Conservation (phyloP, 2,888 invertebrate species). For the Chromoteleia sp. region DNA sequence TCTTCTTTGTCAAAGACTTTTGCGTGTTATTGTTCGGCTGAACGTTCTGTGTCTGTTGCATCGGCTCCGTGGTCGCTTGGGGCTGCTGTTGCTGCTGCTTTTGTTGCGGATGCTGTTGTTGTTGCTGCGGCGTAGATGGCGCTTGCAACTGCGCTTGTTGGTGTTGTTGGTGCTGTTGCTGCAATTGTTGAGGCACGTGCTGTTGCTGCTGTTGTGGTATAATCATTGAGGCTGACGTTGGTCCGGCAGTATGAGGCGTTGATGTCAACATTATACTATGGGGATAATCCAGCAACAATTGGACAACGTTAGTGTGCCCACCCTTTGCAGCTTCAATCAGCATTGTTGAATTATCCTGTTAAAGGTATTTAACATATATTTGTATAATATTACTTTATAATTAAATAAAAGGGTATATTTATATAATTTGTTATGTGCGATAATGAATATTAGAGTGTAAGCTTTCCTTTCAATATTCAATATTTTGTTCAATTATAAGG, state of each 20-base stretch:
- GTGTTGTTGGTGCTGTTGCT: slow-evolving; percentile 34
- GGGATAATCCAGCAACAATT: slow-evolving; percentile 97
- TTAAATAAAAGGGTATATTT: too few species aligned
- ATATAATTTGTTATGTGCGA: too few species aligned
- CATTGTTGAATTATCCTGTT: slow-evolving; percentile 97
- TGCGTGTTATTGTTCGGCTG: too few species aligned
- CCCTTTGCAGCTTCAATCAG: slow-evolving; percentile 99
- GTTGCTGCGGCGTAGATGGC: slow-evolving; percentile 79
- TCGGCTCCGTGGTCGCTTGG: slow-evolving; percentile 78
- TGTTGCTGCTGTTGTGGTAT: slow-evolving; percentile 74
- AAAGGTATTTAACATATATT: neutral
- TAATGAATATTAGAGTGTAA: too few species aligned
- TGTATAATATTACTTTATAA: too few species aligned
- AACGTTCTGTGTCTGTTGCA: slow-evolving; percentile 77
- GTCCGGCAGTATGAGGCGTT: slow-evolving; percentile 82
- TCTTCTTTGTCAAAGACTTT: too few species aligned
- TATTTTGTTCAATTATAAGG: too few species aligned
- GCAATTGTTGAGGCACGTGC: slow-evolving; percentile 74
- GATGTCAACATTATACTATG: slow-evolving; percentile 91
- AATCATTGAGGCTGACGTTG: slow-evolving; percentile 78
- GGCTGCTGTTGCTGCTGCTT: slow-evolving; percentile 82
- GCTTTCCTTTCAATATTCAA: too few species aligned
- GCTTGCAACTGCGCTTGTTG: slow-evolving; percentile 80
- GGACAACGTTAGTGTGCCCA: slow-evolving; percentile 98
- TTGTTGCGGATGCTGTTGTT: slow-evolving; percentile 84